Conservation (phyloP, 1,140 invertebrate genomes). For the Drosophila obscura region DNA sequence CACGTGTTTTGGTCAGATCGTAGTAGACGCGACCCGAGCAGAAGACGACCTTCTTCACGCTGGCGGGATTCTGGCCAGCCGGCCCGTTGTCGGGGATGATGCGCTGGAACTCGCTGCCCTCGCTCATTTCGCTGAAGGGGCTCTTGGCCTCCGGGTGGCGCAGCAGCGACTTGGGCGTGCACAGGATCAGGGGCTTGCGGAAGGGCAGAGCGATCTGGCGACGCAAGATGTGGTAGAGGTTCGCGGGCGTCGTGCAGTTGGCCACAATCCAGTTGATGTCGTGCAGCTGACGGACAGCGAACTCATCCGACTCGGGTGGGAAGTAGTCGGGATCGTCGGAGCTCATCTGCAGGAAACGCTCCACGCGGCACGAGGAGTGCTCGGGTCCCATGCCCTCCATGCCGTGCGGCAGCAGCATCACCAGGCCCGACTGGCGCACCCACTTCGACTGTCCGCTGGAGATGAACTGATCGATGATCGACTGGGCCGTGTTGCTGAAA, state of each 20-base stretch:
- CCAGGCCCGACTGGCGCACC: conserved; percentile 98
- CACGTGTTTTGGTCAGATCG: conserved; percentile 94
- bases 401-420: conserved; percentile 97
- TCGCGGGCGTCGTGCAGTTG: conserved; percentile 98
- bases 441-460: conserved; percentile 98
- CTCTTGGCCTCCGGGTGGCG: conserved; percentile 97
- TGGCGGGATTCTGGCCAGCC: conserved; percentile 88
- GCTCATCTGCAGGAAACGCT: conserved; percentile 98
- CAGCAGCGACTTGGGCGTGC: conserved; percentile 98
- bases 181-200: conserved; percentile 97
- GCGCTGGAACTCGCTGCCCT: conserved; percentile 90
- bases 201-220: conserved; percentile 98
- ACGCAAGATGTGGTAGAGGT: conserved; percentile 97
- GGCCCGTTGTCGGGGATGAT: conserved; percentile 92
- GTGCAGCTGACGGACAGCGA: conserved; percentile 96
- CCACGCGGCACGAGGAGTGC: conserved; percentile 97
- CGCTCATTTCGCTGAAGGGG: conserved; percentile 96
- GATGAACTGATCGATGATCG: conserved; percentile 99
- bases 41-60: conserved; percentile 95
- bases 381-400: conserved; percentile 99
- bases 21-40: conserved; percentile 98
- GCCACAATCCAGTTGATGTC: conserved; percentile 99
- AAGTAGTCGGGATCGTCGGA: conserved; percentile 98
- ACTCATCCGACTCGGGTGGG: conserved; percentile 92
- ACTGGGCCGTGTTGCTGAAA: conserved; percentile 99